Conservation (phyloP, 2,113 vertebrate genomes). For the Ariopsis seemanni region DNA sequence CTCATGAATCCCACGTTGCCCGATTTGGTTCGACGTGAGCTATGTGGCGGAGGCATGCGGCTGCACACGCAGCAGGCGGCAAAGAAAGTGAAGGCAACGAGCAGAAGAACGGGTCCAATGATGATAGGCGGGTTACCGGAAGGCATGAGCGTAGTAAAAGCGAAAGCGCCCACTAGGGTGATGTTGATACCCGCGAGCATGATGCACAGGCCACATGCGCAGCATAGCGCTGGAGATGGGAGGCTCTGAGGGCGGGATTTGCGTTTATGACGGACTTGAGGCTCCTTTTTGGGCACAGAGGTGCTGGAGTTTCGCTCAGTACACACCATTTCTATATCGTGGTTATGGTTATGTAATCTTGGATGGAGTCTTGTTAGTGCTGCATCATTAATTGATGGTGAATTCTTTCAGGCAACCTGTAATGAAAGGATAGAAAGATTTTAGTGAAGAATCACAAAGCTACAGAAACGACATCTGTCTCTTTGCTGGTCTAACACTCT, state of each 20-base stretch:
- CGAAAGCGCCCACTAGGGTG: slow-evolving; percentile 91
- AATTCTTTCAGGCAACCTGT: slow-evolving; percentile 26
- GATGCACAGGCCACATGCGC: slow-evolving; percentile 91
- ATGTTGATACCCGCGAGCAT: slow-evolving; percentile 96
- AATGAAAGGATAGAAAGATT: neutral
- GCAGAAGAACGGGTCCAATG: slow-evolving; percentile 86
- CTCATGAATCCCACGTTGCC: slow-evolving; percentile 74
- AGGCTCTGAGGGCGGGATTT: slow-evolving; percentile 74
- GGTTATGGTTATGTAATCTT: neutral
- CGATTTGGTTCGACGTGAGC: slow-evolving; percentile 63
- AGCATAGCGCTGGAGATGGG: slow-evolving; percentile 90
- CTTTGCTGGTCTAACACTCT: neutral
- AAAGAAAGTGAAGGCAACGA: slow-evolving; percentile 86
- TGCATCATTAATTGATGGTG: neutral
- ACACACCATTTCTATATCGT: slow-evolving; percentile 67
- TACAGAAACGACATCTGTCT: neutral
- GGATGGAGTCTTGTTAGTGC: neutral
- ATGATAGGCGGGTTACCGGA: slow-evolving; percentile 86
- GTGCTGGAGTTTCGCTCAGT: slow-evolving; percentile 73
- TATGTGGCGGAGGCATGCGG: slow-evolving; percentile 72
- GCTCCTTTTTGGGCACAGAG: slow-evolving; percentile 70
- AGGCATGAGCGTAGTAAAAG: slow-evolving; percentile 83
- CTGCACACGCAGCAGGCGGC: slow-evolving; percentile 87
- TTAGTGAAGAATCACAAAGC: neutral
- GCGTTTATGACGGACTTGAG: slow-evolving; percentile 64